Evolutionary conservation across 2,113 vertebrate genomes (phyloP), one percentile per base, ranked within the genome.

Genomic region (Ictidomys tridecemlineatus): DNA sequence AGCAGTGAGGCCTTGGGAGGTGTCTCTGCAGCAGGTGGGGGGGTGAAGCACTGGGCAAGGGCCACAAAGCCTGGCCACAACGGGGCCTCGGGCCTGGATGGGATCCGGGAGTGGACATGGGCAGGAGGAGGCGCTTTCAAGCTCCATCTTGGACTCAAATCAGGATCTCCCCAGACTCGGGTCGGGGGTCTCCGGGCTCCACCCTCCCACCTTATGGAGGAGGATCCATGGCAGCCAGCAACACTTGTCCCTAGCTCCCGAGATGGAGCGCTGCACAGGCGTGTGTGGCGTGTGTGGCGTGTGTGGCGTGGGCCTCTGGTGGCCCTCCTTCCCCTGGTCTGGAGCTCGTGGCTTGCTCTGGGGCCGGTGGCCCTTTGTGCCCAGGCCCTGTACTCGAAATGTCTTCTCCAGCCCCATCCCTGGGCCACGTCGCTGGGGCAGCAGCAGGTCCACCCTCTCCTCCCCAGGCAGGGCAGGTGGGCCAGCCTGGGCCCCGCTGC

Each of bases 21-120:
- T 12, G 63, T 63, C 37, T 90, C 48, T 39, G 37, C 89, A 53
- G 17, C 2, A 11, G 88, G 8, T 2, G 22, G 34, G 42, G 42
- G 14, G 37, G 20, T 17, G 18, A 32, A n/a, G 53, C 14, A 1
- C 45, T 34, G 5, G 6, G 32, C 6, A 12, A 32, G 37, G 8
- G 2, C 20, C 4, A 0, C 2, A 34, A 74, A 45, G 42, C 8
- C 13, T 3, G 34, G 72, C 1, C 32, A 12, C 1, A 0, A n/a
- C 12, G 26, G 73, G 58, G 3, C 39, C n/a, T 1, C 0, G 8
- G 39, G 77, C 28, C 34, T 13, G 56, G 56, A 22, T 1, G 28
- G 74, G 14, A 13, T 3, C 8, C 17, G 0, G 20, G 56, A 9
- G 16, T 34, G 61, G 39, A 16, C 24, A 5, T 1, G 18, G 22